phyloP scores from a whole-genome alignment of 2,888 invertebrate species.

The Lucinisca nassula region DNA sequence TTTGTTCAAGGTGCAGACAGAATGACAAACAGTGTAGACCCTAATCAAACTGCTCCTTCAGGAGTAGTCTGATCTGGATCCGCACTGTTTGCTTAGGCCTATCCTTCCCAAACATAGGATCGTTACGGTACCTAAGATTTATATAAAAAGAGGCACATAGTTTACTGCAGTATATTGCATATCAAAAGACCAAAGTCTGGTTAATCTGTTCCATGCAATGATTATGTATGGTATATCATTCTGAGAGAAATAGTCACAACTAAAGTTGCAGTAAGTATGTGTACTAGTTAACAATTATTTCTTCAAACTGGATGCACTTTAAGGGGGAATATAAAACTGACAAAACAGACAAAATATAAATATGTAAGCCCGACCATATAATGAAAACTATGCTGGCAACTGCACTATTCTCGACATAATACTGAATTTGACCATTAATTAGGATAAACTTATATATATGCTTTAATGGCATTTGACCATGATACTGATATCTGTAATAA shows the following conservation, averaged over 20 bases:
- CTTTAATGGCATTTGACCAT: too few relatives aligned
- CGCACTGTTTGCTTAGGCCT: too few relatives aligned
- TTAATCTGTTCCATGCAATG: not conserved
- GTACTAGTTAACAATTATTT: conserved; percentile 1
- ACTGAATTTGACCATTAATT: too few relatives aligned
- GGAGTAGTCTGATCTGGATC: too few relatives aligned
- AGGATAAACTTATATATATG: too few relatives aligned
- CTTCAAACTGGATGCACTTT: conserved; percentile 6
- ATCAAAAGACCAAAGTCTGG: not conserved
- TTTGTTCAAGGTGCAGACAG: too few relatives aligned
- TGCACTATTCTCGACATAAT: too few relatives aligned
- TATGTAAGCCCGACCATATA: not conserved
- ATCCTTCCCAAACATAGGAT: too few relatives aligned
- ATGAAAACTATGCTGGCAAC: too few relatives aligned
- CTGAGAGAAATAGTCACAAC: not conserved
- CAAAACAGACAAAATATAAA: conserved; percentile 12
- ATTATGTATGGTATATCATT: not conserved
- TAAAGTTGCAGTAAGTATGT: conserved; percentile 4
- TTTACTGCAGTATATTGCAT: not conserved
- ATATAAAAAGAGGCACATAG: not conserved
- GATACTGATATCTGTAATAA: too few relatives aligned
- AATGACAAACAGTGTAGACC: too few relatives aligned
- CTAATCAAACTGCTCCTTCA: too few relatives aligned
- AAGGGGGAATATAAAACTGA: conserved; percentile 2
- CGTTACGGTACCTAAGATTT: conserved; percentile 1